Evolutionary conservation across 2,888 invertebrate species (phyloP).

Genomic region (Scaptomyza flava): DNA sequence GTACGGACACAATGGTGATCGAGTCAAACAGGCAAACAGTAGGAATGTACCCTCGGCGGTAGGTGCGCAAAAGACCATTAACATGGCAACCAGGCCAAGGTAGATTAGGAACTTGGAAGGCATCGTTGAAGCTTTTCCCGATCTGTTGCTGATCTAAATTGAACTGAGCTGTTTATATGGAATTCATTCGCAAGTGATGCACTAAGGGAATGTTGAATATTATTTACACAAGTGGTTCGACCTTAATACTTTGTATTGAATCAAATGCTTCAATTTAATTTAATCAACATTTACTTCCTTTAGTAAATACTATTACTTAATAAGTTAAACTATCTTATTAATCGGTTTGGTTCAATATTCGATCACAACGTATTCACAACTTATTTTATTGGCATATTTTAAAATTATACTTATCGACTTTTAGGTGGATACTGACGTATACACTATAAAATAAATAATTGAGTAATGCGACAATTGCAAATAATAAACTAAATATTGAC

Average conservation of each 20-base stretch:
- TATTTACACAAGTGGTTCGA: constrained; percentile 11
- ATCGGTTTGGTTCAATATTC: too few species aligned
- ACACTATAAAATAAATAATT: background rate
- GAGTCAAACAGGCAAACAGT: constrained; percentile 9
- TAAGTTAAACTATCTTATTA: too few species aligned
- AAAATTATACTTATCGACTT: too few species aligned
- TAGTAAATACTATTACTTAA: background rate
- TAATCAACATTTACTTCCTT: background rate
- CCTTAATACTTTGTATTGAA: background rate
- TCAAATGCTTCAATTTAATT: background rate
- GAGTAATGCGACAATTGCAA: background rate
- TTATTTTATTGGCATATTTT: too few species aligned
- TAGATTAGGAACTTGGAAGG: constrained; percentile 17
- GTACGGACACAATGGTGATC: constrained; percentile 14
- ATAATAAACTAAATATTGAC: constrained; percentile 17
- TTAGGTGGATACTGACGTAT: background rate
- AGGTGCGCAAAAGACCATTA: constrained; percentile 17
- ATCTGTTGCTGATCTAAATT: constrained; percentile 7
- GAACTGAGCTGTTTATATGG: constrained; percentile 19
- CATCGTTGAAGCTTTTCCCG: constrained; percentile 2
- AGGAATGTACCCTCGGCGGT: constrained; percentile 22
- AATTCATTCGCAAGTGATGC: background rate
- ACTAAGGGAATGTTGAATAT: background rate
- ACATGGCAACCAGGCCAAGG: constrained; percentile 12
- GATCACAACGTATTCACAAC: too few species aligned